phyloP scores from a whole-genome alignment of 2,113 vertebrate genomes.

The Cavia aperea region DNA sequence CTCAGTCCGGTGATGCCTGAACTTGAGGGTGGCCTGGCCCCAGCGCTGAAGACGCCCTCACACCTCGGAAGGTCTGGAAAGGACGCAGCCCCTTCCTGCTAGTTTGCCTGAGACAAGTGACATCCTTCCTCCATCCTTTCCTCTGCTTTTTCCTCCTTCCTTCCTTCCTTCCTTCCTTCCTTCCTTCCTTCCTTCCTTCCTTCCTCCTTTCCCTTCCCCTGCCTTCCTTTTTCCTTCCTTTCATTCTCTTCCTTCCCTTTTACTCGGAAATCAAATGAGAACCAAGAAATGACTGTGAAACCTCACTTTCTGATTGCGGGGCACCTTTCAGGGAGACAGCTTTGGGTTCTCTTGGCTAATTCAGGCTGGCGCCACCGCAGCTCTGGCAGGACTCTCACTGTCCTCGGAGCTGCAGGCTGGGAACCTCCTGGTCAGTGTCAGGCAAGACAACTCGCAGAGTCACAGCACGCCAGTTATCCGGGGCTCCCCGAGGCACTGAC shows the following conservation, averaged over 20 bases:
- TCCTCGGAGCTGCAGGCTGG: not conserved
- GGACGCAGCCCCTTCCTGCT: not conserved
- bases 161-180: no score
- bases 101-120: not conserved
- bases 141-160: no score
- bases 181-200: no score
- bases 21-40: not conserved
- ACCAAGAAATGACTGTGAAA: not conserved
- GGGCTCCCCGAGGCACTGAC: not conserved
- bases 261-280: conserved; percentile 5
- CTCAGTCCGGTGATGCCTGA: not conserved
- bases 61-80: not conserved
- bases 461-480: not conserved
- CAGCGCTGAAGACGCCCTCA: not conserved
- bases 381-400: not conserved
- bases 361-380: not conserved
- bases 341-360: not conserved
- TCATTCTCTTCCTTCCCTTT: no score
- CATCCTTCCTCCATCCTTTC: no score
- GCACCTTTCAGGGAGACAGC: not conserved
- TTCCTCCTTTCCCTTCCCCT: not conserved
- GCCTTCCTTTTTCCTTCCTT: not conserved
- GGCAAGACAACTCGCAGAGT: not conserved
- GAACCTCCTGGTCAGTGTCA: not conserved
- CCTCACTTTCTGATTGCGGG: not conserved